Conservation (phyloP, 2,888 invertebrate species). For the Noctua janthina region DNA sequence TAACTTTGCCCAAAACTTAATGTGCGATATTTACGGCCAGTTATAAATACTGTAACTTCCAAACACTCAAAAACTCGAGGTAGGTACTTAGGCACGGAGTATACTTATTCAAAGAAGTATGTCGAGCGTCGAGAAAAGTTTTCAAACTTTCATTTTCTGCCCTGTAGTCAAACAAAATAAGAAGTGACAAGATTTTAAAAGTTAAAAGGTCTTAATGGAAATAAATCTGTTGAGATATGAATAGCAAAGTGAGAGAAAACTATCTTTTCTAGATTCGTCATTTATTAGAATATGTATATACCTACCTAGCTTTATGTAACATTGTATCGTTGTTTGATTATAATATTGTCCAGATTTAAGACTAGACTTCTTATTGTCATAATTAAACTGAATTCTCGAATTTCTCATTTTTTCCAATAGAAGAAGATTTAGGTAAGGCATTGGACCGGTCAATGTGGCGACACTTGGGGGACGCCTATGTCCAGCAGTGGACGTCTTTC, state of each 20-base stretch:
- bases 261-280: background rate
- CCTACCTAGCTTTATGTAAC: no score
- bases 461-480: no score
- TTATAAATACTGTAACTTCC: background rate
- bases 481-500: no score
- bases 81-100: background rate
- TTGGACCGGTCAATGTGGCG: no score
- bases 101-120: background rate
- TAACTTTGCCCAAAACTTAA: background rate
- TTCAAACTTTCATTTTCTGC: conserved; percentile 1
- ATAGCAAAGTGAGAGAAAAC: background rate
- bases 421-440: background rate
- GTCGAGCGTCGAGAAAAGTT: background rate
- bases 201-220: conserved; percentile 25
- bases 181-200: conserved; percentile 25
- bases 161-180: conserved; percentile 21
- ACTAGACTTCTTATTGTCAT: background rate
- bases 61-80: background rate
- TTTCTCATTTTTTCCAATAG: background rate
- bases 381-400: background rate
- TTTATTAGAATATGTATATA: background rate
- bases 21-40: background rate
- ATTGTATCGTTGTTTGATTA: no score
- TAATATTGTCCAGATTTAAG: no score
- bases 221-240: conserved; percentile 8